Conservation (phyloP, 2,888 invertebrate species). For the Netelia fuscicornis region DNA sequence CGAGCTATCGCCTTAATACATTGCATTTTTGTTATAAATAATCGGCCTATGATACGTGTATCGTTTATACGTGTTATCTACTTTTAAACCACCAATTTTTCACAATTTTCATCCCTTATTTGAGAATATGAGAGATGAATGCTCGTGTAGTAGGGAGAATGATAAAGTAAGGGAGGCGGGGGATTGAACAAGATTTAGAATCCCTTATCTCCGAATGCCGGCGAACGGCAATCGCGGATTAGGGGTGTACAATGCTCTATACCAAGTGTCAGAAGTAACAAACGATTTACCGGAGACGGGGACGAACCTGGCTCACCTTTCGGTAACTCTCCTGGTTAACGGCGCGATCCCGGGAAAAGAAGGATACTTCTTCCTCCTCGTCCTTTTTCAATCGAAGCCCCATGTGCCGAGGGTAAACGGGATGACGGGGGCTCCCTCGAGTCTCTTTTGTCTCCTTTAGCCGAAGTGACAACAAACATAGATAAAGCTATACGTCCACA, state of each 20-base stretch:
- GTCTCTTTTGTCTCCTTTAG: constrained; percentile 57
- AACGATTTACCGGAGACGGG: constrained; percentile 57
- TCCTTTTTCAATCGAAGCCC: constrained; percentile 55
- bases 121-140: not conserved
- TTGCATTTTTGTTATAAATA: constrained; percentile 24
- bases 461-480: constrained; percentile 28
- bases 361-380: constrained; percentile 8
- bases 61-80: too few species aligned
- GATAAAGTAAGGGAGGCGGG: constrained; percentile 33
- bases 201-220: not conserved
- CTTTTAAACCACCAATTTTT: too few species aligned
- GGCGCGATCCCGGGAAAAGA: constrained; percentile 20
- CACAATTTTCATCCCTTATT: too few species aligned
- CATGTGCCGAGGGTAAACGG: constrained; percentile 13
- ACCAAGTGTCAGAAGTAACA: constrained; percentile 65
- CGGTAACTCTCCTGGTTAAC: constrained; percentile 61
- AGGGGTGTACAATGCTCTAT: constrained; percentile 46
- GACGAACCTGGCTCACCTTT: constrained; percentile 63
- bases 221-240: constrained; percentile 18
- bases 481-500: not conserved
- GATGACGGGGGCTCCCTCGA: constrained; percentile 43
- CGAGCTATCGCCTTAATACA: not conserved
- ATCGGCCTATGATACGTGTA: constrained; percentile 1
- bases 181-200: constrained; percentile 30
- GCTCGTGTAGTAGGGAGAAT: constrained; percentile 37